Percentiles rank a stretch among this genome's conserved stretches.
Evolutionary conservation across 2,888 invertebrate species (phyloP).

Genomic region (Drosophila anomalata): DNA sequence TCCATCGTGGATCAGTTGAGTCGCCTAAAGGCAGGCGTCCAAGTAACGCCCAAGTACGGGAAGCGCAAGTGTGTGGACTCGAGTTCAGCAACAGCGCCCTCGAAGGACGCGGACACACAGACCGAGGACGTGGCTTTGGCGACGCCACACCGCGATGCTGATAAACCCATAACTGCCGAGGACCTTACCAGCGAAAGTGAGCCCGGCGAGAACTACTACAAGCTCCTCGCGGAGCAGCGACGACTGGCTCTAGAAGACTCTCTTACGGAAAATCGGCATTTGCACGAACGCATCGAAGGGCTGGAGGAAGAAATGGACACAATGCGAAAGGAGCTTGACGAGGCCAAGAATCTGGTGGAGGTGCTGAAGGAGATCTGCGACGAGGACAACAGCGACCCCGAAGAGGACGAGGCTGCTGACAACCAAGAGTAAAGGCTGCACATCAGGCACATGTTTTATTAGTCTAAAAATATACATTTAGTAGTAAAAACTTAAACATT

Average conservation of each 20-base stretch:
- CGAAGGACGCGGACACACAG: conserved; percentile 82
- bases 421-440: conserved; percentile 30
- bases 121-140: conserved; percentile 71
- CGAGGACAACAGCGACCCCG: conserved; percentile 84
- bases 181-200: conserved; percentile 89
- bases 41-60: conserved; percentile 82
- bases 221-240: conserved; percentile 90
- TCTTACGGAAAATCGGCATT: conserved; percentile 88
- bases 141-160: conserved; percentile 15
- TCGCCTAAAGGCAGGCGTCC: conserved; percentile 85
- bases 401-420: conserved; percentile 29
- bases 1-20: conserved; percentile 85
- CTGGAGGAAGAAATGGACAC: conserved; percentile 87
- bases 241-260: conserved; percentile 89
- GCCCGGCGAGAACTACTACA: conserved; percentile 91
- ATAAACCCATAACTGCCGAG: conserved; percentile 85
- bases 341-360: conserved; percentile 90
- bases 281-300: conserved; percentile 85
- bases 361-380: conserved; percentile 89
- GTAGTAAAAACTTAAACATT: conserved; percentile 22
- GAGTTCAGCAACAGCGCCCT: conserved; percentile 20
- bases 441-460: conserved; percentile 40
- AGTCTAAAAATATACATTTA: conserved; percentile 54
- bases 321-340: conserved; percentile 89
- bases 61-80: conserved; percentile 83